These are phyloP conservation scores for Furcula furcula DNA, from an alignment of 2,888 invertebrate species.

Conservation along the genomic window DNA sequence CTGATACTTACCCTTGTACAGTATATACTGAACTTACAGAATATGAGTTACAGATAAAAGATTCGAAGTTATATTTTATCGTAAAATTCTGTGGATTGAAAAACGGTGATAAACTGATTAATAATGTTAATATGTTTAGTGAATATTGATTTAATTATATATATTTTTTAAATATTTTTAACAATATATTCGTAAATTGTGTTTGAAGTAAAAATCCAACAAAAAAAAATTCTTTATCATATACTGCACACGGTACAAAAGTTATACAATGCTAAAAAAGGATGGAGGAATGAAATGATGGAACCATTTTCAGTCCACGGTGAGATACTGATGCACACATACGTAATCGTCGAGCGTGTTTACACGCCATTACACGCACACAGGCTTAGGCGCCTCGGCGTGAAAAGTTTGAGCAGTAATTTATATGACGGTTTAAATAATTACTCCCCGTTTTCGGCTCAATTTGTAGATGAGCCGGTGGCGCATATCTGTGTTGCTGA, in stretches of 20 bases:
- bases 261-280: slow-evolving; percentile 74
- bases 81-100: too few relatives aligned
- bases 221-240: slow-evolving; percentile 17
- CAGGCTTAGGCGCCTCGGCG: slow-evolving; percentile 42
- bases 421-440: slow-evolving; percentile 82
- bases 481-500: slow-evolving; percentile 59
- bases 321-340: slow-evolving; percentile 53
- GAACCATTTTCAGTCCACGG: slow-evolving; percentile 75
- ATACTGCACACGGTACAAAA: slow-evolving; percentile 50
- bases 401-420: slow-evolving; percentile 81
- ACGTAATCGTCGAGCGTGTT: slow-evolving; percentile 25
- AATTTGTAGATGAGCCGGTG: slow-evolving; percentile 76
- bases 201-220: too few relatives aligned
- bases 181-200: too few relatives aligned
- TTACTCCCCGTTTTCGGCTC: slow-evolving; percentile 80
- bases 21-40: slow-evolving; percentile 52
- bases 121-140: too few relatives aligned
- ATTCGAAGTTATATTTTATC: too few relatives aligned
- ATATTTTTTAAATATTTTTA: too few relatives aligned
- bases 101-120: too few relatives aligned
- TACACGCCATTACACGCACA: slow-evolving; percentile 47
- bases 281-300: slow-evolving; percentile 75
- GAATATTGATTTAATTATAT: too few relatives aligned
- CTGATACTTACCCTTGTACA: slow-evolving; percentile 70
- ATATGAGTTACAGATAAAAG: too few relatives aligned